Evolutionary conservation across 2,113 vertebrate species (phyloP), one percentile per base, ranked within the genome.

Genomic region (Todiramphus saurophagus): DNA sequence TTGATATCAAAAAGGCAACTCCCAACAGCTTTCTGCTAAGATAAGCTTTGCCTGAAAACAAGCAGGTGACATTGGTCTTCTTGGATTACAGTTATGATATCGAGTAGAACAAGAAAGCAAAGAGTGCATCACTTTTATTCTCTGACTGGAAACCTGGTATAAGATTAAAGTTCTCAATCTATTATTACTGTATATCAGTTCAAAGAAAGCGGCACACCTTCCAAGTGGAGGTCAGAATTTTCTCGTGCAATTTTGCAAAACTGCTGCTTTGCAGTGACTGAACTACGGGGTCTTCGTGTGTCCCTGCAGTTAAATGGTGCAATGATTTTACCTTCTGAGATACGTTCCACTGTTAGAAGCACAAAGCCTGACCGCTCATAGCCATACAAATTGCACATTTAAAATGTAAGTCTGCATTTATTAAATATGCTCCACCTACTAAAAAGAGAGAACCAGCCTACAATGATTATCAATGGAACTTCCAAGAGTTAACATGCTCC

Each of bases 11-110:
- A 80, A 90, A 53, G 33, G 10, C 7, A 53, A 25, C 41, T 60
- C 81, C 56, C 56, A 79, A 41, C 30, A 76, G 11, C 16, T 67
- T 76, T 53, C 46, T 83, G 39, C 46, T 58, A 69, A 72, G 23
- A 33, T 6, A 28, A 72, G 23, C 25, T 59, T 55, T 33, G 2
- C 30, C 18, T 75, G 58, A 75, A 89, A 90, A 31, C 16, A 50
- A 16, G 24, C 1, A 31, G 56, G 62, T 8, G 7, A 21, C 2
- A 2, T 9, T 31, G 10, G 6, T 44, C 5, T 23, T 39, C 30
- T 14, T 76, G 44, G 56, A 12, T 41, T 59, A 33, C 16, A 63
- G 12, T n/a, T 63, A 23, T 2, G 14, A 12, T 8, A 79, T 41
- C 9, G 48, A 48, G 27, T 13, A 63, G 51, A 73, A 76, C 39